A percentile compares a stretch with the other conserved stretches of the same genome.
Evolutionary conservation across 2,113 vertebrate species (phyloP).

Genomic region (Mystacornis crossleyi): DNA sequence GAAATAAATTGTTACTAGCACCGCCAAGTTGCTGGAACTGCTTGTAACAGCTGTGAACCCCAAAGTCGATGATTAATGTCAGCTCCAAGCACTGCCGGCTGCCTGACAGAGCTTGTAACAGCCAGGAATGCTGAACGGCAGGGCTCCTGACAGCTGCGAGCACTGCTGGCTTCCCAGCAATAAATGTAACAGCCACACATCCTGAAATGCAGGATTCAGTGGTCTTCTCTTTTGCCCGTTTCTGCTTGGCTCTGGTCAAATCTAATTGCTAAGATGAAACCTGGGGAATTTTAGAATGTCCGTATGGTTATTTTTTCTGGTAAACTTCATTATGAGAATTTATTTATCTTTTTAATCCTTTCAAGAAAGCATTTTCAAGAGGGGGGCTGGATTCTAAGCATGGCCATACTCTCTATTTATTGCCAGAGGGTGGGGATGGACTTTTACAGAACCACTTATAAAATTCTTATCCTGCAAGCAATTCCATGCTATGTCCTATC

Average conservation of each 20-base stretch:
- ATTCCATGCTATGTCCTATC: background rate
- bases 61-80: background rate
- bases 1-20: conserved; percentile 34
- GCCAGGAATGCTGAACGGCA: background rate
- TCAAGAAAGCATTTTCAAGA: background rate
- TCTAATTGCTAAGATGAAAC: background rate
- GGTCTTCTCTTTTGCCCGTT: background rate
- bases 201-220: background rate
- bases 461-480: background rate
- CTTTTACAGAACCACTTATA: background rate
- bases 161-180: background rate
- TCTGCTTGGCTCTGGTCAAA: background rate
- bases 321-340: background rate
- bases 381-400: background rate
- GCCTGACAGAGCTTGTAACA: background rate
- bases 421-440: background rate
- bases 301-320: background rate
- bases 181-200: background rate
- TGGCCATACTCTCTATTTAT: background rate
- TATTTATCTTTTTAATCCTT: background rate
- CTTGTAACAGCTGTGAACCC: conserved; percentile 13
- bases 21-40: background rate
- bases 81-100: background rate
- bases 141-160: background rate
- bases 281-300: background rate